Evolutionary conservation across 2,888 invertebrate genomes (phyloP).

Genomic region (Malacosoma neustria): DNA sequence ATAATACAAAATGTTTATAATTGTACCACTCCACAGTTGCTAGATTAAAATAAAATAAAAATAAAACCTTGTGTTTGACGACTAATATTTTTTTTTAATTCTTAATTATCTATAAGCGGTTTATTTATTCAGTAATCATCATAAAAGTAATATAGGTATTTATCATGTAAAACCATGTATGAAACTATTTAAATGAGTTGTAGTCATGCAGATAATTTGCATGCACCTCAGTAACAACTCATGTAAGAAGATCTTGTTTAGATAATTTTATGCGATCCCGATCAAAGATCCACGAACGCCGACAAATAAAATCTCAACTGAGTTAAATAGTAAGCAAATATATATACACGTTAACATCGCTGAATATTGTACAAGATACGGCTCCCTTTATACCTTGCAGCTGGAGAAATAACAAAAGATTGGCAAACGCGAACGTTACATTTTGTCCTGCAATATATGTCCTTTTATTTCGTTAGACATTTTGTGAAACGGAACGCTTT

Average conservation of each 20-base stretch:
- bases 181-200: conserved; percentile 13
- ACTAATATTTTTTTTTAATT: too few species aligned
- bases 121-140: too few species aligned
- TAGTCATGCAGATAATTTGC: not conserved
- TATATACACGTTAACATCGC: too few species aligned
- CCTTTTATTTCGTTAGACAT: conserved; percentile 51
- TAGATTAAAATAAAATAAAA: too few species aligned
- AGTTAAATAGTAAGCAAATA: too few species aligned
- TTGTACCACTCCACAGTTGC: too few species aligned
- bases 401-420: conserved; percentile 64
- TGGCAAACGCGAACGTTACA: conserved; percentile 54
- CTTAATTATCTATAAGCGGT: too few species aligned
- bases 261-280: conserved; percentile 25
- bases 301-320: conserved; percentile 68
- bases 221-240: conserved; percentile 48
- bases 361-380: too few species aligned
- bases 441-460: conserved; percentile 51
- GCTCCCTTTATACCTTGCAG: conserved; percentile 60
- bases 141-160: too few species aligned
- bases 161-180: too few species aligned
- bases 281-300: conserved; percentile 46
- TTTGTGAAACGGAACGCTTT: conserved; percentile 60
- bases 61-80: too few species aligned
- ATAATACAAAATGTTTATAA: too few species aligned
- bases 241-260: conserved; percentile 55